Percentiles rank a stretch among this genome's conserved stretches.
phyloP scores from a whole-genome alignment of 1,140 invertebrate species.

The Berghia stephanieae region DNA sequence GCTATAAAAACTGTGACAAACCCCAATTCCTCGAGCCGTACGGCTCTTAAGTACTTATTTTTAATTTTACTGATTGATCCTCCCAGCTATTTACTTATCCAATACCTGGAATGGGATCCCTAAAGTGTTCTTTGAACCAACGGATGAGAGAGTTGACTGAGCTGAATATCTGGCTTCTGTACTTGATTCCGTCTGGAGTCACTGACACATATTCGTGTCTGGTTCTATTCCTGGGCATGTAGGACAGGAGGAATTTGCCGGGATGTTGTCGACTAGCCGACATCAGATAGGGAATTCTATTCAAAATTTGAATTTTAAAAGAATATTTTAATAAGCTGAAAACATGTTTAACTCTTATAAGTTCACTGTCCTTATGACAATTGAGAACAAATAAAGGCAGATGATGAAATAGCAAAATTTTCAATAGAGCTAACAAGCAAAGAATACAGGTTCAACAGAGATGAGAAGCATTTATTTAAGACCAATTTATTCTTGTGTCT shows the following conservation, averaged over 20 bases:
- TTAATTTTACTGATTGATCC: no score
- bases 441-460: no score
- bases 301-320: slow-evolving; percentile 22
- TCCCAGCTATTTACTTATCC: not conserved
- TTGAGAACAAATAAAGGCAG: no score
- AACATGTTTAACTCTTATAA: no score
- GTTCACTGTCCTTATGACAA: no score
- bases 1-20: not conserved
- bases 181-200: slow-evolving; percentile 91
- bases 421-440: no score
- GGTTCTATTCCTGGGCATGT: slow-evolving; percentile 84
- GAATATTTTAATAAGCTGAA: no score
- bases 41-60: no score
- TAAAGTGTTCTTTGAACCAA: slow-evolving; percentile 99
- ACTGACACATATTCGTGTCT: slow-evolving; percentile 93
- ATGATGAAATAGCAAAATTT: no score
- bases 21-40: no score
- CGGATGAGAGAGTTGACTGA: slow-evolving; percentile 84
- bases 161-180: slow-evolving; percentile 87
- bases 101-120: slow-evolving; percentile 81
- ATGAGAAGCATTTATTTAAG: no score
- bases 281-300: slow-evolving; percentile 67
- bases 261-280: slow-evolving; percentile 78
- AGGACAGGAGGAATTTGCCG: slow-evolving; percentile 94
- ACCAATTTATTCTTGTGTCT: no score